phyloP scores from a whole-genome alignment of 2,888 invertebrate genomes.

The Erebia epiphron region DNA sequence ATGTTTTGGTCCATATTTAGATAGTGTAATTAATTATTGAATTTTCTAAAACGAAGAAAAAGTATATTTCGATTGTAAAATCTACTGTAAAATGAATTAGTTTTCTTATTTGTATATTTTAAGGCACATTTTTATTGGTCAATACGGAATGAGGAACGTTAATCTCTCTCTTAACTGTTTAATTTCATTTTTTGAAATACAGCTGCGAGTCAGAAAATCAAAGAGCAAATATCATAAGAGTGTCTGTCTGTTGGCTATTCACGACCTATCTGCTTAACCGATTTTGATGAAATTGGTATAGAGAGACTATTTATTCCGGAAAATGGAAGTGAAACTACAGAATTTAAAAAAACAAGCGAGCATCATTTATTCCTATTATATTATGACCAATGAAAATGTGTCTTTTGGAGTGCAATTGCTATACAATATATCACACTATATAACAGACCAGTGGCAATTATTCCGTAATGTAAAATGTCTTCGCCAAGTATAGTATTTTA shows the following conservation, averaged over 20 bases:
- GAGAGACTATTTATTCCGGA: too few species aligned
- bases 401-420: slow-evolving; percentile 48
- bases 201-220: too few species aligned
- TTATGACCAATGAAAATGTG: neutral
- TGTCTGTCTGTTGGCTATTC: too few species aligned
- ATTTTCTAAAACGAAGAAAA: slow-evolving; percentile 12
- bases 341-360: too few species aligned
- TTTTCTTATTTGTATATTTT: slow-evolving; percentile 37
- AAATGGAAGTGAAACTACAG: too few species aligned
- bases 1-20: slow-evolving; percentile 54
- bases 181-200: neutral
- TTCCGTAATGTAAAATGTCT: slow-evolving; percentile 34
- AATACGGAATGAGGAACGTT: neutral
- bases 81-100: slow-evolving; percentile 17
- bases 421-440: slow-evolving; percentile 42
- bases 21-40: slow-evolving; percentile 55
- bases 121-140: neutral
- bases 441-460: slow-evolving; percentile 15
- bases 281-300: too few species aligned
- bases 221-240: too few species aligned
- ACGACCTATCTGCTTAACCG: too few species aligned
- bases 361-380: neutral
- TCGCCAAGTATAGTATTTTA: slow-evolving; percentile 43
- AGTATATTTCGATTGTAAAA: neutral
- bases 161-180: neutral